Conservation (phyloP, 2,888 invertebrate genomes). For the Troides helena region DNA sequence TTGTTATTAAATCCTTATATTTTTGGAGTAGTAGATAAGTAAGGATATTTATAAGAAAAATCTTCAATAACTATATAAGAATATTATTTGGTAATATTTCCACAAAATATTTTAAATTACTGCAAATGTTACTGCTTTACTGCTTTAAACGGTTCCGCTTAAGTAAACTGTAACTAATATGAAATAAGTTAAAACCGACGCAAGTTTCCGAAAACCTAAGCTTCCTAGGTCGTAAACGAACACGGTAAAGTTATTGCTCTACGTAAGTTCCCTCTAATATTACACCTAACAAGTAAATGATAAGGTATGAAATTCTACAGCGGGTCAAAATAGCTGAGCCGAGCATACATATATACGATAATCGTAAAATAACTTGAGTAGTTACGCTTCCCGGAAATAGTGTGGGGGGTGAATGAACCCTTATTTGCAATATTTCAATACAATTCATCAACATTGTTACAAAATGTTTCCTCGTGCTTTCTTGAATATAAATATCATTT, state of each 20-base stretch:
- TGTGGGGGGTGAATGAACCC: slow-evolving; percentile 19
- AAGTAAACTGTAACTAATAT: not conserved
- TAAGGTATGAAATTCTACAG: slow-evolving; percentile 15
- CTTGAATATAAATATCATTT: too few relatives aligned
- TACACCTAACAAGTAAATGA: not conserved
- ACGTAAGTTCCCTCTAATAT: not conserved
- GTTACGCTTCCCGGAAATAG: slow-evolving; percentile 14
- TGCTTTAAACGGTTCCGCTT: too few relatives aligned
- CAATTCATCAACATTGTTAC: slow-evolving; percentile 3
- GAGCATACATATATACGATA: slow-evolving; percentile 3
- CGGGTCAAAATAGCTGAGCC: not conserved
- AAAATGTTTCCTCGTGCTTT: not conserved
- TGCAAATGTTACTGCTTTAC: too few relatives aligned
- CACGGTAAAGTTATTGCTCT: slow-evolving; percentile 8
- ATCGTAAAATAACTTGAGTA: slow-evolving; percentile 20
- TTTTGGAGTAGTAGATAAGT: too few relatives aligned
- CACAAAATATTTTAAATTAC: too few relatives aligned
- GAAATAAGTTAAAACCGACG: slow-evolving; percentile 9
- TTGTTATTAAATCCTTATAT: too few relatives aligned
- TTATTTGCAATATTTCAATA: slow-evolving; percentile 11
- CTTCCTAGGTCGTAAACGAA: slow-evolving; percentile 23
- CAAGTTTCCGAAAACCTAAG: slow-evolving; percentile 22
- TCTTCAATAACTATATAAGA: too few relatives aligned
- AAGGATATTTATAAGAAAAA: too few relatives aligned
- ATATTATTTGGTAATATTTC: too few relatives aligned